Conservation (phyloP, 2,113 vertebrate genomes). For the Ceyx margarethae region DNA sequence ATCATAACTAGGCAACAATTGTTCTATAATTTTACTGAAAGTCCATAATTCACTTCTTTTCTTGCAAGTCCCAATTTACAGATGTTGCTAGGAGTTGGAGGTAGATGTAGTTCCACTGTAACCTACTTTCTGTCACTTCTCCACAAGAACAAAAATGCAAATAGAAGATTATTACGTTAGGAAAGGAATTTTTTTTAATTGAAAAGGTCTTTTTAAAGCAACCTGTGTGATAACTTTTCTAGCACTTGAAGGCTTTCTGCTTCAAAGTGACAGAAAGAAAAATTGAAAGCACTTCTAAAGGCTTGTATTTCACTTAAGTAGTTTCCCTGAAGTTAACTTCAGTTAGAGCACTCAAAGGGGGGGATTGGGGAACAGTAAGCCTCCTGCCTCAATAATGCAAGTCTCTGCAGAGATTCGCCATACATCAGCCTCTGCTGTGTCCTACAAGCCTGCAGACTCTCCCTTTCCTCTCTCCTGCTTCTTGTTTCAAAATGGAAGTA, state of each 20-base stretch:
- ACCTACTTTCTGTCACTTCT: slow-evolving; percentile 51
- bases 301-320: neutral
- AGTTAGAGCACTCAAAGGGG: neutral
- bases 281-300: neutral
- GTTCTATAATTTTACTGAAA: slow-evolving; percentile 63
- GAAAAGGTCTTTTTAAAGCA: slow-evolving; percentile 1
- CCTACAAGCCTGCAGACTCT: neutral
- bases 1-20: slow-evolving; percentile 48
- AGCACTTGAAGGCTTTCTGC: neutral
- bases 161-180: slow-evolving; percentile 45
- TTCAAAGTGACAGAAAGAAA: neutral
- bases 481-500: neutral
- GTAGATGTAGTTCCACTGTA: slow-evolving; percentile 29
- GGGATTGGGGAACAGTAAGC: neutral
- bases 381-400: neutral
- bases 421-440: neutral
- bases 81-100: slow-evolving; percentile 42
- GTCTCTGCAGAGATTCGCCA: neutral
- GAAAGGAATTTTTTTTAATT: neutral
- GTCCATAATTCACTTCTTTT: slow-evolving; percentile 54
- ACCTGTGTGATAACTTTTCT: slow-evolving; percentile 26
- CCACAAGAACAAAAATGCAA: slow-evolving; percentile 49
- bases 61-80: slow-evolving; percentile 66
- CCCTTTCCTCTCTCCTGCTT: neutral
- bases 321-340: neutral